These are phyloP conservation scores for Propithecus deckenii DNA, from an alignment of 2,797 vertebrate genomes.

Conservation along the genomic window DNA sequence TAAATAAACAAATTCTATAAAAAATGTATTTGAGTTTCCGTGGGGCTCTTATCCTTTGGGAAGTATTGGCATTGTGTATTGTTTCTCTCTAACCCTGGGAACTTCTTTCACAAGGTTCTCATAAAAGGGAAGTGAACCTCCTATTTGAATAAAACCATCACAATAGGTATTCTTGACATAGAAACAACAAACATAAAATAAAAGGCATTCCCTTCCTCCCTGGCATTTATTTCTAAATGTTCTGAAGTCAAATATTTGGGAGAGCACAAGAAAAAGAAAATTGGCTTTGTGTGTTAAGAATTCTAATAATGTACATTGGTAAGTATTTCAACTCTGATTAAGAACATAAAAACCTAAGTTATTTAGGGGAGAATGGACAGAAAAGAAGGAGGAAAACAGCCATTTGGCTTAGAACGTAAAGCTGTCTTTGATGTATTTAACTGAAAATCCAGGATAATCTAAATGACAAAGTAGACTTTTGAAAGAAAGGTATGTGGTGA, in stretches of 20 bases:
- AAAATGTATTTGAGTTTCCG: slow-evolving; percentile 23
- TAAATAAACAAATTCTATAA: slow-evolving; percentile 37
- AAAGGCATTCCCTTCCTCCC: background rate
- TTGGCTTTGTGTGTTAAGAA: background rate
- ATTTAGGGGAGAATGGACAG: background rate
- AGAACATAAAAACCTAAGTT: background rate
- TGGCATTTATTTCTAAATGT: slow-evolving; percentile 45
- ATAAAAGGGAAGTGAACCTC: slow-evolving; percentile 64
- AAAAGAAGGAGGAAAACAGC: background rate
- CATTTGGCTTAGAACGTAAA: background rate
- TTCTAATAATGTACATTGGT: background rate
- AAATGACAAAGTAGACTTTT: background rate
- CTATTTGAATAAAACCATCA: slow-evolving; percentile 53
- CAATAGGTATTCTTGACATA: slow-evolving; percentile 71
- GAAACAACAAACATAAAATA: slow-evolving; percentile 53
- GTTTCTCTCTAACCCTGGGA: slow-evolving; percentile 64
- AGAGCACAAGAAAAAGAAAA: slow-evolving; percentile 39
- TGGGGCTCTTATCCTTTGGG: background rate
- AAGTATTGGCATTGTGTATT: slow-evolving; percentile 72
- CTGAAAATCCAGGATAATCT: slow-evolving; percentile 5
- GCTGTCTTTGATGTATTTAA: background rate
- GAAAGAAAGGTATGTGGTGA: background rate
- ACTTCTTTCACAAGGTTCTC: slow-evolving; percentile 48
- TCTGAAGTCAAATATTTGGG: slow-evolving; percentile 40
- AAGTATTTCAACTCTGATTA: background rate